Percentiles rank a stretch among this genome's conserved stretches.
Conservation (phyloP, 2,888 invertebrate species). For the Caenorhabditis afra region DNA sequence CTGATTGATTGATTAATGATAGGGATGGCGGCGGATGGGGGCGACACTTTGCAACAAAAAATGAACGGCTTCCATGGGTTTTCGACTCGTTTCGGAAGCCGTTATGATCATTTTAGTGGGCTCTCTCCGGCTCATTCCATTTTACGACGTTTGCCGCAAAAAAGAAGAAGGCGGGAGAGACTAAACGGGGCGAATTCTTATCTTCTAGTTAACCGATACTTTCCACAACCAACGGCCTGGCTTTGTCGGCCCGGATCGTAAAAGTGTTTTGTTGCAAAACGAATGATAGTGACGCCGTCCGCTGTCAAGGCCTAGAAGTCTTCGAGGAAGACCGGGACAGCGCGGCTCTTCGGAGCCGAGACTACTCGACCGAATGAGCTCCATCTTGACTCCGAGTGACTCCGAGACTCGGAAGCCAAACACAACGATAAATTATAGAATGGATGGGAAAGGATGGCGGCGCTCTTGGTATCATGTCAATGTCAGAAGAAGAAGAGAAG, state of each 20-base stretch:
- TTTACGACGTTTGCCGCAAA: slow-evolving; percentile 8
- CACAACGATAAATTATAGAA: slow-evolving; percentile 64
- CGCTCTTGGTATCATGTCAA: slow-evolving; percentile 53
- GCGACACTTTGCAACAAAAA: not conserved
- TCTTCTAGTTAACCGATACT: slow-evolving; percentile 27
- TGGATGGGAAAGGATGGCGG: slow-evolving; percentile 42
- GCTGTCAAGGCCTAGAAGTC: too few relatives aligned
- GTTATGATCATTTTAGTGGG: slow-evolving; percentile 26
- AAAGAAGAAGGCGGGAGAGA: not conserved
- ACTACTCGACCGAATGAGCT: slow-evolving; percentile 42
- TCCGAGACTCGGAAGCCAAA: slow-evolving; percentile 17
- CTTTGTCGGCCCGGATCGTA: slow-evolving; percentile 21
- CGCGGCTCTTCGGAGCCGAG: slow-evolving; percentile 8
- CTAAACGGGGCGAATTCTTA: slow-evolving; percentile 25
- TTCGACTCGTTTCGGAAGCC: slow-evolving; percentile 1
- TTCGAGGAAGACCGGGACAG: too few relatives aligned
- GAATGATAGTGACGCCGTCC: not conserved
- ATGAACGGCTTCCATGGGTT: not conserved
- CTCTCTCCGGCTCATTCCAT: slow-evolving; percentile 3
- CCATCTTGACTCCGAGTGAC: slow-evolving; percentile 11
- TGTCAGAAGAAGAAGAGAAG: slow-evolving; percentile 42
- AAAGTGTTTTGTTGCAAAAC: slow-evolving; percentile 9
- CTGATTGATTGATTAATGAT: slow-evolving; percentile 55
- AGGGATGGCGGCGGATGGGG: not conserved
- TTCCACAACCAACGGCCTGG: too few relatives aligned